These are phyloP conservation scores for Teinopalpus imperialis DNA, from an alignment of 2,888 invertebrate genomes.

Conservation along the genomic window DNA sequence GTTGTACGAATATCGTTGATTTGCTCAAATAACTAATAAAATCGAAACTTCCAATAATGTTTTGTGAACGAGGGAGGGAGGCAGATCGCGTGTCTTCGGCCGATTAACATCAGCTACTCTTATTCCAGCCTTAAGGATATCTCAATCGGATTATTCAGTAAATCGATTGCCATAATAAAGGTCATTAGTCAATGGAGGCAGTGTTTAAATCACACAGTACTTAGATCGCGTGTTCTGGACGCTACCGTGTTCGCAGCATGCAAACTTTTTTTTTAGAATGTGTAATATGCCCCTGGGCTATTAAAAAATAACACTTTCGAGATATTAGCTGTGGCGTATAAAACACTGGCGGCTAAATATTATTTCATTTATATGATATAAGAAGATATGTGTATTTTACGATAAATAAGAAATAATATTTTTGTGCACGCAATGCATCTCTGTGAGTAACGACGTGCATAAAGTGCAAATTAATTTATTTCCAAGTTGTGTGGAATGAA, in stretches of 20 bases:
- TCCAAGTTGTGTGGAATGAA: neutral
- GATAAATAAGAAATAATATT: constrained; percentile 14
- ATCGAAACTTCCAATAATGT: too few species aligned
- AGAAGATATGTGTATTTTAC: constrained; percentile 17
- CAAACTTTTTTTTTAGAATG: constrained; percentile 44
- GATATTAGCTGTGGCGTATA: constrained; percentile 36
- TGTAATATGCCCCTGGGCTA: constrained; percentile 34
- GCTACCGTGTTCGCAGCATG: constrained; percentile 70
- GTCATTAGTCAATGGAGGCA: constrained; percentile 71
- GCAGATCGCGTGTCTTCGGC: constrained; percentile 58
- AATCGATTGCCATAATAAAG: constrained; percentile 75
- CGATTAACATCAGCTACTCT: constrained; percentile 66
- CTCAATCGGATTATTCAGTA: constrained; percentile 69
- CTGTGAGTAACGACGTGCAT: constrained; percentile 1
- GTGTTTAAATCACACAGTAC: constrained; percentile 64
- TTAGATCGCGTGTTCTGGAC: constrained; percentile 55
- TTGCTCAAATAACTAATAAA: too few species aligned
- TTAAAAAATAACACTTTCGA: constrained; percentile 33
- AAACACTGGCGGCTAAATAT: constrained; percentile 29
- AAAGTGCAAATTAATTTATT: constrained; percentile 14
- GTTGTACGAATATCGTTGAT: too few species aligned
- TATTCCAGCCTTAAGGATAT: constrained; percentile 55
- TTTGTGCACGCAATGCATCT: constrained; percentile 18
- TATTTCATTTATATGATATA: constrained; percentile 25
- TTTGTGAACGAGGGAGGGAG: constrained; percentile 20